Conservation (phyloP, 2,888 invertebrate species). For the Cheilosia pagana region DNA sequence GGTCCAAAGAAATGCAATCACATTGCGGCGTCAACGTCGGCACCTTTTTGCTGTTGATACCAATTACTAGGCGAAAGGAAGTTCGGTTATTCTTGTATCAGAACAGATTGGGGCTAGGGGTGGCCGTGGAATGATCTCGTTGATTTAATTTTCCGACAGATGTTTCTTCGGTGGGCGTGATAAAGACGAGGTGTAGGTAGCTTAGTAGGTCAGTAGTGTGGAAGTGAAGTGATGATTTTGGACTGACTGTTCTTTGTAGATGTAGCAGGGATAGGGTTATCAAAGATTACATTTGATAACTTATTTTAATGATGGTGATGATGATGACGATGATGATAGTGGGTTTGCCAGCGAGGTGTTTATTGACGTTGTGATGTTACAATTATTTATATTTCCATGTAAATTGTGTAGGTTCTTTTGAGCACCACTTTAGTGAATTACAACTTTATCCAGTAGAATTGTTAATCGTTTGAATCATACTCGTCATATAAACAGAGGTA, state of each 20-base stretch:
- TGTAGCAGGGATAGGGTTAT: neutral
- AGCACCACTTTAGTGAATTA: too few relatives aligned
- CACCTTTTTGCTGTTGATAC: slow-evolving; percentile 39
- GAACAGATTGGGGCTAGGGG: slow-evolving; percentile 25
- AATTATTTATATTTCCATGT: neutral
- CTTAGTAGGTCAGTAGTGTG: slow-evolving; percentile 36
- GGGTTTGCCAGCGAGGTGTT: neutral
- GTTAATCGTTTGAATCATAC: too few relatives aligned
- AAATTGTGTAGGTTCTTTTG: too few relatives aligned
- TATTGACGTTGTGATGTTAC: neutral
- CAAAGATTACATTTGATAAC: slow-evolving; percentile 7
- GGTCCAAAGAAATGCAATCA: slow-evolving; percentile 36
- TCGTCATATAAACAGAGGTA: too few relatives aligned
- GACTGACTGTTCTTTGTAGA: neutral
- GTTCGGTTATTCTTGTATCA: slow-evolving; percentile 16
- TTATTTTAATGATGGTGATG: neutral
- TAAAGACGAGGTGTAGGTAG: slow-evolving; percentile 15
- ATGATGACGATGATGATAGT: neutral
- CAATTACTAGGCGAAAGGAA: slow-evolving; percentile 38
- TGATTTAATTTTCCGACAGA: slow-evolving; percentile 52
- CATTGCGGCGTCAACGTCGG: slow-evolving; percentile 21
- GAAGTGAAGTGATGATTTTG: neutral
- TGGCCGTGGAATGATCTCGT: slow-evolving; percentile 39
- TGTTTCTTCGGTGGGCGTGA: slow-evolving; percentile 26
- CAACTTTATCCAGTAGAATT: too few relatives aligned